A percentile compares a stretch with the other conserved stretches of the same genome.
These are phyloP conservation scores for Eristalinus aeneus DNA, from an alignment of 2,888 invertebrate genomes.

Conservation along the genomic window DNA sequence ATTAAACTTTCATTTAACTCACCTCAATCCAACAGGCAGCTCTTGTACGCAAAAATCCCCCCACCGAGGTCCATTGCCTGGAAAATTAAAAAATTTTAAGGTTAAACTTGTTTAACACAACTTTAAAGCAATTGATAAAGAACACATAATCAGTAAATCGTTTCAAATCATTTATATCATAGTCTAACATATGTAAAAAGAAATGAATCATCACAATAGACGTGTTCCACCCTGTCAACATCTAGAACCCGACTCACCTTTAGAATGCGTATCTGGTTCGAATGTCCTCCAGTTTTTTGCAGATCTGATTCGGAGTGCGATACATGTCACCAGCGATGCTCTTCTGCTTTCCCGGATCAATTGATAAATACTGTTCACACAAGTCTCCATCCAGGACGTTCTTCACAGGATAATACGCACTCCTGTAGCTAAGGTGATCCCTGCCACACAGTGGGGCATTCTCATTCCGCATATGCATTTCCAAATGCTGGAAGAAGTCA, in stretches of 20 bases:
- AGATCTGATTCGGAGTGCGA: conserved; percentile 97
- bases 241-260: conserved; percentile 74
- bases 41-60: not conserved
- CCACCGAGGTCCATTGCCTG: not conserved
- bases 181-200: conserved; percentile 72
- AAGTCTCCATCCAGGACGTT: conserved; percentile 99
- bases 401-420: conserved; percentile 96
- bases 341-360: conserved; percentile 96
- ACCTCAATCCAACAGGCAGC: not conserved
- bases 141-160: conserved; percentile 43
- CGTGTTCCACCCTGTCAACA: not conserved
- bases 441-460: conserved; percentile 97
- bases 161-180: conserved; percentile 69
- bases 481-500: conserved; percentile 99
- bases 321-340: conserved; percentile 97
- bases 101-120: not conserved
- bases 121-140: not conserved
- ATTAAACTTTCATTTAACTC: not conserved
- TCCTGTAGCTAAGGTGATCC: conserved; percentile 98
- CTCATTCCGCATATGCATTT: conserved; percentile 99
- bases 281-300: conserved; percentile 99
- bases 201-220: conserved; percentile 59
- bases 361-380: conserved; percentile 98
- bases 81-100: not conserved
- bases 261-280: conserved; percentile 99